These are phyloP conservation scores for Lerista edwardsae DNA, from an alignment of 2,797 vertebrate species.

Conservation along the genomic window DNA sequence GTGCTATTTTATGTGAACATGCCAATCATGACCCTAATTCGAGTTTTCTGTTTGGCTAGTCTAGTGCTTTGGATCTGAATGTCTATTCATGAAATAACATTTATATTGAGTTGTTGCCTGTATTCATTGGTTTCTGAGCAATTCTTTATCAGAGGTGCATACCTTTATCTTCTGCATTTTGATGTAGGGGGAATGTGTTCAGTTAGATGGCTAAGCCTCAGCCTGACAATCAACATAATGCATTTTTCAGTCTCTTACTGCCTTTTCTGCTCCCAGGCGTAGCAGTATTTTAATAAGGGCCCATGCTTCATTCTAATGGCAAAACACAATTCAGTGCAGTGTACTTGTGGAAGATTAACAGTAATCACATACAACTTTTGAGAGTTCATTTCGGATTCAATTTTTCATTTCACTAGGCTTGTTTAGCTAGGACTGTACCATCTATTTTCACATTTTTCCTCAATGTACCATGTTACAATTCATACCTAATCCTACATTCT, in stretches of 20 bases:
- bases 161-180: neutral
- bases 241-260: neutral
- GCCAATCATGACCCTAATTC: neutral
- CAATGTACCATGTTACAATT: neutral
- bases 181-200: neutral
- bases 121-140: neutral
- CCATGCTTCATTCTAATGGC: neutral
- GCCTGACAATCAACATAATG: neutral
- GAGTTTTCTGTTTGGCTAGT: neutral
- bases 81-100: conserved; percentile 14
- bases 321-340: neutral
- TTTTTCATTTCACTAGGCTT: neutral
- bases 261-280: neutral
- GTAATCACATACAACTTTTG: neutral
- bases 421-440: neutral
- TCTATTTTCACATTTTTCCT: neutral
- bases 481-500: neutral
- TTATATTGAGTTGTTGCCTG: neutral
- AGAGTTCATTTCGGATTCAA: neutral
- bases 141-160: neutral
- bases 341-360: neutral
- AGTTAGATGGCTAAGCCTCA: conserved; percentile 9
- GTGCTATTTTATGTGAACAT: neutral
- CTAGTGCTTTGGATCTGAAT: neutral
- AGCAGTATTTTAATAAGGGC: neutral